Conservation (phyloP, 1,140 invertebrate genomes). For the Zeugodacus cucurbitae region DNA sequence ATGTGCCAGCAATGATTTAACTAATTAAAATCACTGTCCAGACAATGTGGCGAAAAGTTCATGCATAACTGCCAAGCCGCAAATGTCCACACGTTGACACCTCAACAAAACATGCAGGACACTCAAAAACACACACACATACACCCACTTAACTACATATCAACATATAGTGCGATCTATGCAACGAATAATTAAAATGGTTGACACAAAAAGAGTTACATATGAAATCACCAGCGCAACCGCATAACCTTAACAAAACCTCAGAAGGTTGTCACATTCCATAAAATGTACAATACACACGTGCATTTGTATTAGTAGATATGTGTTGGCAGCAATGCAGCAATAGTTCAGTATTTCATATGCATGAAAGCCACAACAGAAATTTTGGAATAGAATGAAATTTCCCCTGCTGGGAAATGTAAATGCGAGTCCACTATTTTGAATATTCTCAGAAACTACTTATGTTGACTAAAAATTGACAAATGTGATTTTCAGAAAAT, state of each 20-base stretch:
- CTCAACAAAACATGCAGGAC: background rate
- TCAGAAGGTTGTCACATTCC: constrained; percentile 11
- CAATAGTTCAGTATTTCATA: background rate
- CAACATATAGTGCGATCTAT: background rate
- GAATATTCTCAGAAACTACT: too few relatives aligned
- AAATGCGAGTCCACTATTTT: too few relatives aligned
- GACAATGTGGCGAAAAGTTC: constrained; percentile 19
- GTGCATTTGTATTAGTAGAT: background rate
- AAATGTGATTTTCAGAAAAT: too few relatives aligned
- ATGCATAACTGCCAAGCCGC: background rate
- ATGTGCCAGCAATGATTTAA: constrained; percentile 13
- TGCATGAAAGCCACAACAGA: background rate
- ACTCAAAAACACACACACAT: background rate
- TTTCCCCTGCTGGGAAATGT: too few relatives aligned
- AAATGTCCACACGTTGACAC: constrained; percentile 38
- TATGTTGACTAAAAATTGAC: too few relatives aligned
- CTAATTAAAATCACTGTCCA: constrained; percentile 38
- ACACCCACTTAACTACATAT: too few relatives aligned
- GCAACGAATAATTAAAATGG: constrained; percentile 8
- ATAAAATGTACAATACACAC: background rate
- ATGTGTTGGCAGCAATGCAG: background rate
- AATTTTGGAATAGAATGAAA: background rate
- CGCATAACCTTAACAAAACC: background rate
- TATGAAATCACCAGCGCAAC: constrained; percentile 11
- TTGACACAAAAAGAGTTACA: background rate